Conservation (phyloP, 2,888 invertebrate species). For the Saturnia pavonia region DNA sequence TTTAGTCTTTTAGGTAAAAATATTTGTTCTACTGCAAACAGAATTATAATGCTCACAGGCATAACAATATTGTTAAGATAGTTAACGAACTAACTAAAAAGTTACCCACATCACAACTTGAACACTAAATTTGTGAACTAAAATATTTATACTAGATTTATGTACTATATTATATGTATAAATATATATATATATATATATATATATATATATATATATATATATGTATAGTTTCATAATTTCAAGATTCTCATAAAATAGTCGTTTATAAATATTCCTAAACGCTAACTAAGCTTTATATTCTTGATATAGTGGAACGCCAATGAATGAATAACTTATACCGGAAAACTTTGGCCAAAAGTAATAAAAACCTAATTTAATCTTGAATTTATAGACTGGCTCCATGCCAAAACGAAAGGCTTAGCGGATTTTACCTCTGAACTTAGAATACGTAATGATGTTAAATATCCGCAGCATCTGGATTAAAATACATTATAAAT, state of each 20-base stretch:
- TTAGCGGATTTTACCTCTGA: conserved; percentile 23
- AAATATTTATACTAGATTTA: too few species aligned
- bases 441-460: conserved; percentile 1
- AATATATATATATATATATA: too few species aligned
- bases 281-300: neutral
- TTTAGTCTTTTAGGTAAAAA: too few species aligned
- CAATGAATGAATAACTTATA: conserved; percentile 10
- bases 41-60: too few species aligned
- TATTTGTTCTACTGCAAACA: too few species aligned
- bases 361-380: conserved; percentile 28
- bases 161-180: too few species aligned
- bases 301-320: neutral
- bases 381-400: conserved; percentile 26
- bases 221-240: neutral
- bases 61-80: neutral
- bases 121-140: neutral
- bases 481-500: neutral
- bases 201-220: too few species aligned
- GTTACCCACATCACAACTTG: neutral
- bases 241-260: neutral
- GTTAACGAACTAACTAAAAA: neutral
- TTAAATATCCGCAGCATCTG: neutral
- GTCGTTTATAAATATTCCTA: neutral
- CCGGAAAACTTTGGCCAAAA: conserved; percentile 10
- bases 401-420: conserved; percentile 28